These are phyloP conservation scores for Apis dorsata DNA, from an alignment of 1,140 invertebrate genomes.

Conservation along the genomic window DNA sequence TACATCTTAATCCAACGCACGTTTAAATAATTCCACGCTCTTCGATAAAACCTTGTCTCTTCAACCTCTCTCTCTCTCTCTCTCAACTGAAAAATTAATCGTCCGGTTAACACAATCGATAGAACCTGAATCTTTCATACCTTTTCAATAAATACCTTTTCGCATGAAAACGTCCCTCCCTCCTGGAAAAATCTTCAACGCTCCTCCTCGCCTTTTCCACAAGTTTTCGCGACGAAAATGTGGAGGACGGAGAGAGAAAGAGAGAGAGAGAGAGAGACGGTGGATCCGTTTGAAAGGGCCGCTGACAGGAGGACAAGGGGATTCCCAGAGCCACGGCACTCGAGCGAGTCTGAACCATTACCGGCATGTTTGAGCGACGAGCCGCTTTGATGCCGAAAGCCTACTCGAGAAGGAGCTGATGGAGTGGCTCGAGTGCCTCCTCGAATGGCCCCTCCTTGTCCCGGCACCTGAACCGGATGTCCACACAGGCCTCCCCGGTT, in stretches of 20 bases:
- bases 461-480: conserved; percentile 55
- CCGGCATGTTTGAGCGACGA: conserved; percentile 67
- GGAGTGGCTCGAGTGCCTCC: conserved; percentile 65
- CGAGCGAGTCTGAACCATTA: conserved; percentile 67
- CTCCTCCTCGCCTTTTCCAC: background rate
- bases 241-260: background rate
- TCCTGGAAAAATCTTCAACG: background rate
- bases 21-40: too few relatives aligned
- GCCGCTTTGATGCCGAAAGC: conserved; percentile 70
- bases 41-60: too few relatives aligned
- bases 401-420: conserved; percentile 68
- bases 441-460: conserved; percentile 58
- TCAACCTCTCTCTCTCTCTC: too few relatives aligned
- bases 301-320: conserved; percentile 57
- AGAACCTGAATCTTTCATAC: too few relatives aligned
- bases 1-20: too few relatives aligned
- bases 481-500: conserved; percentile 46
- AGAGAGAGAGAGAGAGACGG: conserved; percentile 30
- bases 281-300: conserved; percentile 59
- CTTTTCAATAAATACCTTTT: too few relatives aligned
- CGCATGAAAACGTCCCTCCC: too few relatives aligned
- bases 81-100: too few relatives aligned
- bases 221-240: background rate
- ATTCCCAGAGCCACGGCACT: conserved; percentile 63
- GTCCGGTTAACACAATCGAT: too few relatives aligned